Evolutionary conservation across 2,113 vertebrate species (phyloP), one percentile per base, ranked within the genome.

Genomic region (Labeo catla): DNA sequence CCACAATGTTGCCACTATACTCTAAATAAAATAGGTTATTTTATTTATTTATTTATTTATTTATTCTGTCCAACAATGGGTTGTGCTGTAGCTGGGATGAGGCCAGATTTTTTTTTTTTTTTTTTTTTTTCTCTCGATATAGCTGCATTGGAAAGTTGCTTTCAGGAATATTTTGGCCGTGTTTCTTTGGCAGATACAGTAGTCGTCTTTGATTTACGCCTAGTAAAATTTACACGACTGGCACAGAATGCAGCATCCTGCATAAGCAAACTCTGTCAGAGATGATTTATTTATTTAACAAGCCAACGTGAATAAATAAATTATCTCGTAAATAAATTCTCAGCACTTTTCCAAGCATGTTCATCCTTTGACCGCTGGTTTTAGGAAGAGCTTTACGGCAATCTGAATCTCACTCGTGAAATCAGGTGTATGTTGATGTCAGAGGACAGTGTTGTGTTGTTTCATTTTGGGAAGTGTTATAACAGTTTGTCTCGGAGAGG

Each of bases 401-500:
- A 70, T 16, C 66, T 70, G 16, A 70, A 19, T 43, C 16, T 43
- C 36, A 19, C 36, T 72, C 4, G 6, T 43, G 39, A 70, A 70
- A 70, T 21, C 36, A 43, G 66, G 21, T n/a, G 8, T 61, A n/a
- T 61, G 57, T 61, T 73, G 39, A 73, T 54, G 76, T 36, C 28
- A 77, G n/a, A 34, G 74, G 49, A 77, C 74, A 52, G 49, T 5
- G 13, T 52, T 12, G 16, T 36, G 5, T 74, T 12, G 39, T 43
- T 36, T 9, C 4, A 36, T 77, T 54, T 52, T 34, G 28, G 28
- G 1, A 77, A 77, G 43, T 1, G 11, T 76, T 52, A 5, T 34
- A 74, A 4, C 45, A 77, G 76, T 54, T 77, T 9, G n/a, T 49
- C 50, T 85, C 84, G 76, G 73, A 88, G 86, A 54, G 70, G 83